These are phyloP conservation scores for Pissodes strobi DNA, from an alignment of 1,140 invertebrate genomes.

Conservation along the genomic window DNA sequence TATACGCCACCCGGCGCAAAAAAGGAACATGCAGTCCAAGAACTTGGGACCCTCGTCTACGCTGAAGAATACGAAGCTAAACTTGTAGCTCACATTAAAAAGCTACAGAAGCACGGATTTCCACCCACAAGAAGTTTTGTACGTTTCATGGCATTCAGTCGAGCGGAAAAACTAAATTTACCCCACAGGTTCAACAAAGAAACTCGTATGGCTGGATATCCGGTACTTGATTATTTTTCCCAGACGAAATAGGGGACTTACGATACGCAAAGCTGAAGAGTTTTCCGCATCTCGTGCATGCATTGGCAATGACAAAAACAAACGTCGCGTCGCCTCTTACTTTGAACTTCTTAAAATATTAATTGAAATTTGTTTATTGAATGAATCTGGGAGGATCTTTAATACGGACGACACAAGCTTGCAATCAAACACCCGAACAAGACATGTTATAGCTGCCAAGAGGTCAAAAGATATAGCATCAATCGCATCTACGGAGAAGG, in stretches of 20 bases:
- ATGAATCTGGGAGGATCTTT: conserved; percentile 51
- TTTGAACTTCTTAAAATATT: conserved; percentile 48
- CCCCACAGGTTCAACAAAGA: conserved; percentile 29
- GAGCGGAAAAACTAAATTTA: conserved; percentile 16
- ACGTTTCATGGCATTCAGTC: conserved; percentile 15
- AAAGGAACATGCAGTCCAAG: not conserved
- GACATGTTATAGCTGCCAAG: conserved; percentile 49
- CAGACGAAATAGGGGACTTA: conserved; percentile 50
- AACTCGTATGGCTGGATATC: conserved; percentile 36
- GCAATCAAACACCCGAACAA: conserved; percentile 52
- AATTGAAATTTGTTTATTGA: conserved; percentile 35
- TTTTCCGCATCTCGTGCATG: conserved; percentile 51
- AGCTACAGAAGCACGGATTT: conserved; percentile 27
- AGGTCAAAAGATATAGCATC: conserved; percentile 45
- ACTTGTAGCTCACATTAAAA: conserved; percentile 25
- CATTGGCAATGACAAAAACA: conserved; percentile 52
- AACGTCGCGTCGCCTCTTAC: conserved; percentile 21
- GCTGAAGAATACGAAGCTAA: conserved; percentile 18
- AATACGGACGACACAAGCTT: conserved; percentile 57
- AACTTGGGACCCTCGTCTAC: conserved; percentile 9
- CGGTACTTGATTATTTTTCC: conserved; percentile 47
- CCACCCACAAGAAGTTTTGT: conserved; percentile 20
- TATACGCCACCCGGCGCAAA: not conserved
- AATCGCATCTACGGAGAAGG: conserved; percentile 39
- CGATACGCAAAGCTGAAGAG: conserved; percentile 51